phyloP scores from a whole-genome alignment of 2,888 invertebrate genomes.

The Girardia tigrina region DNA sequence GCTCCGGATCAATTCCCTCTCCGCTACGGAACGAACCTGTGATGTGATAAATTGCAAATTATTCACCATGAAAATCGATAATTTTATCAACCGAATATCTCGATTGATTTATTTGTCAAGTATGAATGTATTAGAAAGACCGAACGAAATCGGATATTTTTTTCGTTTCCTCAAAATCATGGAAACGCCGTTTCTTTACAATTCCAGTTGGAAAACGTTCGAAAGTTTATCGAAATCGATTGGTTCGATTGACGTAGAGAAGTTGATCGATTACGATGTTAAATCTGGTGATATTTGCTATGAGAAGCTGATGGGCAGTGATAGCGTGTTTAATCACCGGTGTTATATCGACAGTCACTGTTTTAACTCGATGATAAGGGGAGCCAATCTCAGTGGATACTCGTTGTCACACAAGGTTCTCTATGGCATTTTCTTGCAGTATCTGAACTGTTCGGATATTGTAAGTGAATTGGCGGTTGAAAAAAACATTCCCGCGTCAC shows the following conservation, averaged over 20 bases:
- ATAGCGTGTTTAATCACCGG: not conserved
- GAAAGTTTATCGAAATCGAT: not conserved
- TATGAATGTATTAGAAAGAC: not conserved
- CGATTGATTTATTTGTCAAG: not conserved
- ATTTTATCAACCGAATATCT: not conserved
- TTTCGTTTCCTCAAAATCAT: not conserved
- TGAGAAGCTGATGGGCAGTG: not conserved
- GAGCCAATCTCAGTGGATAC: not conserved
- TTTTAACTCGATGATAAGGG: not conserved
- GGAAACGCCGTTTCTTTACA: not conserved
- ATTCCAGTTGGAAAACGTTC: not conserved
- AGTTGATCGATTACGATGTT: not conserved
- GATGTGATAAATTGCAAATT: too few species aligned
- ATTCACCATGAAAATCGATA: not conserved
- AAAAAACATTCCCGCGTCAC: not conserved
- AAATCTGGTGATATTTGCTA: not conserved
- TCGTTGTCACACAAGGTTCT: conserved; percentile 7
- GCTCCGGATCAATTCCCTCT: not conserved
- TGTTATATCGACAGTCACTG: not conserved
- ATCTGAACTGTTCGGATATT: not conserved
- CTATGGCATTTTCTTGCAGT: not conserved
- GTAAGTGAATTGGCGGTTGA: not conserved
- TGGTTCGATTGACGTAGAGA: not conserved
- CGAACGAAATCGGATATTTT: not conserved
- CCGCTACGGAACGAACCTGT: too few species aligned